Evolutionary conservation across 2,888 invertebrate species (phyloP), one percentile per base, ranked within the genome.

Genomic region (Harmothoe impar): DNA sequence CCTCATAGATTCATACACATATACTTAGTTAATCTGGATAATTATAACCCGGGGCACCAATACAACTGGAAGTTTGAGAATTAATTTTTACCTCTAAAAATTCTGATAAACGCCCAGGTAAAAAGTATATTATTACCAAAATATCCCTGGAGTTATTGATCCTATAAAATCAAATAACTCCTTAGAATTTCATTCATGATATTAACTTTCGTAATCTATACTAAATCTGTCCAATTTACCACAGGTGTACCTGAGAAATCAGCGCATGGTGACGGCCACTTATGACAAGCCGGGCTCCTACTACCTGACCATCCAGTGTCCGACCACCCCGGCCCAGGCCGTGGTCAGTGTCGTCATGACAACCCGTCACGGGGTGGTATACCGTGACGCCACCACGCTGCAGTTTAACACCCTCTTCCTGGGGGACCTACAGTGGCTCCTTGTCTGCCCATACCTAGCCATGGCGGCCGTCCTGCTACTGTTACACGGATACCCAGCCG

Each of bases 401-500:
- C 86, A 81, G 91, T 91, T 92, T 31, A 77, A 91, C 91, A 62
- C 56, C 29, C 54, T 62, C 10, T 91, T 91, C 81, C 89, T 92
- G 15, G 43, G 25, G 10, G 91, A 91, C 62, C 52, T 92, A 15
- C 91, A 90, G 84, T 92, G 92, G 92, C 84, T 92, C 77, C 88
- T 92, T 52, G 78, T 91, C 43, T 35, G 89, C 29, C 92, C 92
- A 20, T 89, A 89, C 29, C 29, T 92, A 29, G 90, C 89, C n/a
- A 90, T 90, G 56, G 88, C 62, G 0, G 89, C 62, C 17, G 51
- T 91, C 7, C 77, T 92, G 29, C 89, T 92, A 0, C 72, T 92
- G 29, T 51, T 91, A 23, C 90, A 91, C 86, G 92, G 92, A 23
- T 92, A 91, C 90, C 92, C 92, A 51, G 90, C 91, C 5, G 91